Evolutionary conservation across 1,140 invertebrate species (phyloP).

Genomic region (Orussus abietinus): DNA sequence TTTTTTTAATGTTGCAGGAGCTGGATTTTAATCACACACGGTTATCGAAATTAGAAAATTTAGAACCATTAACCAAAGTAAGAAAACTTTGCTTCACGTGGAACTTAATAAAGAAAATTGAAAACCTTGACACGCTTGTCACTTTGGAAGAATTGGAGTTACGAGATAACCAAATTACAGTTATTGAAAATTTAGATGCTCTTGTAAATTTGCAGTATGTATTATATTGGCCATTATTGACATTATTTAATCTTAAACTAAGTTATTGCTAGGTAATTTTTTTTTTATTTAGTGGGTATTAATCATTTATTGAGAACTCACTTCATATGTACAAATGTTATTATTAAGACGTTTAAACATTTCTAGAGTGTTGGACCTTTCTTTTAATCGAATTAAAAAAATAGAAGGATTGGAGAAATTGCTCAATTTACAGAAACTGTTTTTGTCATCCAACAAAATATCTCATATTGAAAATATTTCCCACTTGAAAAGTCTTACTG

Average conservation of each 20-base stretch:
- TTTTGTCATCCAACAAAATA: constrained; percentile 91
- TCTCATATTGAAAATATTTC: constrained; percentile 87
- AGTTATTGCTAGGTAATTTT: too few species aligned
- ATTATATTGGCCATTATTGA: too few species aligned
- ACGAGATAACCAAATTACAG: constrained; percentile 93
- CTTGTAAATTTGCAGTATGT: constrained; percentile 89
- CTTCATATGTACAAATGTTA: constrained; percentile 10
- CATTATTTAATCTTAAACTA: too few species aligned
- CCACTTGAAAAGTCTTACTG: constrained; percentile 72
- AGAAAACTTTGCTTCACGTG: constrained; percentile 84
- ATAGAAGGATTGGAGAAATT: constrained; percentile 84
- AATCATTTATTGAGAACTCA: too few species aligned
- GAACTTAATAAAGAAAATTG: constrained; percentile 94
- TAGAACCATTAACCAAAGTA: constrained; percentile 69
- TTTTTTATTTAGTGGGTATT: too few species aligned
- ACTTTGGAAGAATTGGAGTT: constrained; percentile 86
- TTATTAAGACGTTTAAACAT: constrained; percentile 15
- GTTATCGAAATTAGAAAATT: constrained; percentile 76
- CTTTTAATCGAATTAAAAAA: constrained; percentile 92
- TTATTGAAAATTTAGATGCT: constrained; percentile 83
- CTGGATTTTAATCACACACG: constrained; percentile 86
- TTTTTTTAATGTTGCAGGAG: constrained; percentile 50
- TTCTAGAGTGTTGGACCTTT: constrained; percentile 85
- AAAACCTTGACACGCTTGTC: constrained; percentile 72
- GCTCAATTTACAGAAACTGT: constrained; percentile 81